Conservation (phyloP, 2,113 vertebrate species). For the Anhinga rufa region DNA sequence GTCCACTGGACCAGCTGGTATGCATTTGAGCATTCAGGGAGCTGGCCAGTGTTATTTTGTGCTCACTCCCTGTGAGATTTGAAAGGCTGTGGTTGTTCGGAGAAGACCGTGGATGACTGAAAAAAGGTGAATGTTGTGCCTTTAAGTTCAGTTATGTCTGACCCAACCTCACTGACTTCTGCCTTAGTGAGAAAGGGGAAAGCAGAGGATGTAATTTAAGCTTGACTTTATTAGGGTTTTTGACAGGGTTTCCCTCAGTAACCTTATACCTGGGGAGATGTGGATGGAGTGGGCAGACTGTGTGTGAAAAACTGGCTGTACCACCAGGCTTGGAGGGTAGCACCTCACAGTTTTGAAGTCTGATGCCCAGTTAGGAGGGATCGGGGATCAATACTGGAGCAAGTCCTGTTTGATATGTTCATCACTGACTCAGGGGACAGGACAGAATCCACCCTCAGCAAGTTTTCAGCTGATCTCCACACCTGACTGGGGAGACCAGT, state of each 20-base stretch:
- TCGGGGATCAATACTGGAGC: background rate
- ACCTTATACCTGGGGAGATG: background rate
- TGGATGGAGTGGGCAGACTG: background rate
- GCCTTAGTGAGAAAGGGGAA: background rate
- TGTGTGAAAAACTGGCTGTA: background rate
- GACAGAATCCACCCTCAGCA: background rate
- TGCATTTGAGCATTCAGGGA: background rate
- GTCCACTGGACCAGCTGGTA: background rate
- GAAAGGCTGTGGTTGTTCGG: background rate
- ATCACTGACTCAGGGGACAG: accelerated
- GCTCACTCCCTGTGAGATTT: background rate
- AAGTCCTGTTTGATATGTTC: background rate
- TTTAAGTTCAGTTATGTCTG: background rate
- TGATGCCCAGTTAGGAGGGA: background rate
- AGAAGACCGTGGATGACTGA: background rate
- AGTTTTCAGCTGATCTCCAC: background rate
- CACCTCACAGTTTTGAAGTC: background rate
- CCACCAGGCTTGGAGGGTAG: background rate
- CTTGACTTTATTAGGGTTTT: background rate
- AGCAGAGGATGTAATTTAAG: background rate
- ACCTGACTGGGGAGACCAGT: background rate
- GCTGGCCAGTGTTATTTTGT: background rate
- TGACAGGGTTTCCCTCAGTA: background rate
- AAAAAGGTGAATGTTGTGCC: background rate
- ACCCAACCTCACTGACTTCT: background rate